phyloP scores from a whole-genome alignment of 2,113 vertebrate species.

The Brachirus orientalis region DNA sequence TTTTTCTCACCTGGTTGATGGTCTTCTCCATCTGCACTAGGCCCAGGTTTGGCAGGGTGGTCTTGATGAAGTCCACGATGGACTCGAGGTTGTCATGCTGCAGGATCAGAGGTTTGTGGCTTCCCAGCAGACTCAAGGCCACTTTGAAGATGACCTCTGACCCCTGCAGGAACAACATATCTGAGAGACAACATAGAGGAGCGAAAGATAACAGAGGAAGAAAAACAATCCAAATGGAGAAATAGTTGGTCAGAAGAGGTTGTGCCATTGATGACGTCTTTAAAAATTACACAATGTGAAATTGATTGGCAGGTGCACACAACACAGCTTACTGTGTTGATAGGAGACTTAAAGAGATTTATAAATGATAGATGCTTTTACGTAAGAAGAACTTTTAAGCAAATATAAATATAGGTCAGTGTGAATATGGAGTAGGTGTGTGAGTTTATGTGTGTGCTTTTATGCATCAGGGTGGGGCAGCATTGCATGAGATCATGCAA shows the following conservation, averaged over 20 bases:
- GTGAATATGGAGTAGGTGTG: conserved; percentile 37
- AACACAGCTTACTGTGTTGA: conserved; percentile 28
- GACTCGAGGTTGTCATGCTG: conserved; percentile 94
- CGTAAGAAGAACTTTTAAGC: conserved; percentile 39
- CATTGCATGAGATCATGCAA: conserved; percentile 57
- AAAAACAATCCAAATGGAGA: background rate
- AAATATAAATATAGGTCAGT: conserved; percentile 52
- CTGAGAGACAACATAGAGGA: conserved; percentile 69
- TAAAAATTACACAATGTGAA: background rate
- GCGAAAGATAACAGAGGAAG: background rate
- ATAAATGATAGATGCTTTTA: conserved; percentile 35
- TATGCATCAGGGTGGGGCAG: conserved; percentile 60
- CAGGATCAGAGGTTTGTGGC: conserved; percentile 94
- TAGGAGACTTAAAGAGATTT: conserved; percentile 23
- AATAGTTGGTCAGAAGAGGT: background rate
- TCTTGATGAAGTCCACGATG: conserved; percentile 96
- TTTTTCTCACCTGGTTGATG: conserved; percentile 89
- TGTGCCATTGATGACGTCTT: background rate
- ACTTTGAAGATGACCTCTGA: conserved; percentile 97
- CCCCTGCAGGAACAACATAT: conserved; percentile 95
- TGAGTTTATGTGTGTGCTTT: conserved; percentile 40
- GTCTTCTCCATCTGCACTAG: conserved; percentile 98
- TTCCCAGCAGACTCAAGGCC: conserved; percentile 91
- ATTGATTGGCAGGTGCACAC: conserved; percentile 14
- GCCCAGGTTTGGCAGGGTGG: conserved; percentile 91